Percentiles rank a stretch among this genome's conserved stretches.
Evolutionary conservation across 2,797 vertebrate genomes (phyloP).

Genomic region (Onychomys torridus): DNA sequence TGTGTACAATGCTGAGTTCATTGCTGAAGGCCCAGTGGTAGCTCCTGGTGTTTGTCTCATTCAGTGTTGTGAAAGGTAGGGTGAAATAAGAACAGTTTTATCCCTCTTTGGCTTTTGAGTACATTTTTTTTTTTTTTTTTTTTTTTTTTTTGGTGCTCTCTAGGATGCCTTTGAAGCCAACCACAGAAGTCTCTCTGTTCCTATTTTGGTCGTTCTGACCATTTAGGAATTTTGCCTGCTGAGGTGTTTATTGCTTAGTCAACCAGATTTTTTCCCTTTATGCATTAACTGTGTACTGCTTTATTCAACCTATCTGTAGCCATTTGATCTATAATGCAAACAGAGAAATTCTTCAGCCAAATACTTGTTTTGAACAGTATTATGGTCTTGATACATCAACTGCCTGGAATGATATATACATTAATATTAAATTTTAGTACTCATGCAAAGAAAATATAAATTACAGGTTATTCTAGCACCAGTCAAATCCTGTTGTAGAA

Average conservation of each 20-base stretch:
- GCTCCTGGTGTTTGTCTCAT: background rate
- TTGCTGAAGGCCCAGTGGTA: background rate
- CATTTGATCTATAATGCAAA: constrained; percentile 27
- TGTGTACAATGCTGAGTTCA: background rate
- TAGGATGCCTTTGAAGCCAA: background rate
- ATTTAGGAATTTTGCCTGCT: background rate
- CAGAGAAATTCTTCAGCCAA: constrained; percentile 20
- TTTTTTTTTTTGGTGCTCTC: too few relatives aligned
- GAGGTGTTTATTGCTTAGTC: background rate
- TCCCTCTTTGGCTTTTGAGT: background rate
- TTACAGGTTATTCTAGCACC: background rate
- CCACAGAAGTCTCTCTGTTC: background rate
- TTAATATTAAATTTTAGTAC: background rate
- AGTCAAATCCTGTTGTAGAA: background rate
- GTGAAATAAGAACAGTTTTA: background rate
- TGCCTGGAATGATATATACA: constrained; percentile 27
- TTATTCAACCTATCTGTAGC: background rate
- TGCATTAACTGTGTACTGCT: background rate
- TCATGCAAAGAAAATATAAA: constrained; percentile 24
- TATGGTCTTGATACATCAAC: background rate
- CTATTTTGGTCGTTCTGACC: background rate
- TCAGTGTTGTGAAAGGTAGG: background rate
- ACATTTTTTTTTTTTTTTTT: background rate
- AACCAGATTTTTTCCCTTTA: background rate
- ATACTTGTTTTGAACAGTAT: background rate